Evolutionary conservation across 2,888 invertebrate genomes (phyloP), one percentile per base, ranked within the genome.

Genomic region (Iphiclides podalirius): DNA sequence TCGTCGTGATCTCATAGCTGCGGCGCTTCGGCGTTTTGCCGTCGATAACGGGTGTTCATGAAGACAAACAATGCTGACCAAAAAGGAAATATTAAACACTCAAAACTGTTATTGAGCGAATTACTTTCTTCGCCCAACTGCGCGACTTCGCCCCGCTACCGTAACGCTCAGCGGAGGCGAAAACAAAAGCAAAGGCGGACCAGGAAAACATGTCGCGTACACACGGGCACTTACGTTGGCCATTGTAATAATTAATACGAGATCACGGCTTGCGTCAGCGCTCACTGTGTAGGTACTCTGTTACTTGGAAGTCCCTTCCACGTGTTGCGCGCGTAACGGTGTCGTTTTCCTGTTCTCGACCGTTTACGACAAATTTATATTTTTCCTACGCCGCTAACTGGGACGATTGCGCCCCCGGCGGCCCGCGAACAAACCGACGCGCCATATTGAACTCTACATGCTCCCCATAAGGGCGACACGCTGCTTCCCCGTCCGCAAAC

Each of bases 231-330:
- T 58, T 67, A 66, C n/a, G 67, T 70, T 63, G 58, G 60, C 52
- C 60, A 60, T 56, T 60, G 60, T 65, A 62, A 67, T 66, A 63
- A 63, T 64, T 61, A 55, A 60, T 16, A 8, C 26, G 45, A 55
- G 48, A 47, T 52, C 52, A 49, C 28, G 54, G 41, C 34, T 46
- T 52, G 49, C 63, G 65, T 66, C 66, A 66, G 64, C 64, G 57
- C 61, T 60, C 62, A 63, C 52, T 49, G 46, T 49, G 55, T 60
- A 67, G 61, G 64, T 67, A 68, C 64, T 57, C 38, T 52, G 58
- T 64, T 79, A 78, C 80, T 70, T 52, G 64, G 78, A 78, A 81
- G 60, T 69, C 58, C 54, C 63, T 62, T 73, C 79, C 80, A 79
- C 81, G 81, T 79, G 80, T 70, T 72, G 53, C 26, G 57, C 2